Base-by-base conservation (phyloP, 2,113 vertebrate genomes). In the Procavia capensis region DNA sequence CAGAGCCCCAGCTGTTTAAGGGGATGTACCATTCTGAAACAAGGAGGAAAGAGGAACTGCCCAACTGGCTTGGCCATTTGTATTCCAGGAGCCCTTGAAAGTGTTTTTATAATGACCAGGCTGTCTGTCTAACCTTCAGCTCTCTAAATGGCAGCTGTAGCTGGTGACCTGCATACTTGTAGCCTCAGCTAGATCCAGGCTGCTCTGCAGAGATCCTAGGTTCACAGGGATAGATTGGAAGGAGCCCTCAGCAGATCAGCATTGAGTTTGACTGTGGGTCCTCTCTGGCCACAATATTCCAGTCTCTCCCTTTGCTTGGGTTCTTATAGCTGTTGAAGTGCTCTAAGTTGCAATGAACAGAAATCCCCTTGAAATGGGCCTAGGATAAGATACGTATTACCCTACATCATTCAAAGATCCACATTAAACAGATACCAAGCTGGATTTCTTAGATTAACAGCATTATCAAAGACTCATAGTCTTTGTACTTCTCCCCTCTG, bases 61-160 rank as follows among this genome's bases (percentile, higher is more conserved):
- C 83, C 85, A 97, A 92, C 90, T 96, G 94, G 78, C 70, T 80
- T 57, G 83, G 25, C 92, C 86, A 89, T 54, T 84, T 95, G 92
- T 63, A 68, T 88, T 79, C 74, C 68, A 59, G 47, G 83, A 92
- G 74, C 57, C 47, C 54, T 57, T 68, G 85, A 72, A 61, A 78
- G 86, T 54, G 36, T 74, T 92, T 83, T 89, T 84, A 61, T 95
- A 88, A 86, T 39, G 31, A 79, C 25, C 87, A 88, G 45, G 14
- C 83, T 95, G 96, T 68, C 95, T 92, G 59, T 80, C 43, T 66
- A 79, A 83, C 95, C 79, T 54, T 64, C 80, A n/a, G 57, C 39
- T 24, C 50, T 90, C 85, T 88, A 70, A 85, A 13, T 82, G 91
- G 80, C 93, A 96, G 82, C 91, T 61, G 78, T 86, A 57, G 63